phyloP scores from a whole-genome alignment of 2,888 invertebrate genomes.

The Caenorhabditis sulstoni region DNA sequence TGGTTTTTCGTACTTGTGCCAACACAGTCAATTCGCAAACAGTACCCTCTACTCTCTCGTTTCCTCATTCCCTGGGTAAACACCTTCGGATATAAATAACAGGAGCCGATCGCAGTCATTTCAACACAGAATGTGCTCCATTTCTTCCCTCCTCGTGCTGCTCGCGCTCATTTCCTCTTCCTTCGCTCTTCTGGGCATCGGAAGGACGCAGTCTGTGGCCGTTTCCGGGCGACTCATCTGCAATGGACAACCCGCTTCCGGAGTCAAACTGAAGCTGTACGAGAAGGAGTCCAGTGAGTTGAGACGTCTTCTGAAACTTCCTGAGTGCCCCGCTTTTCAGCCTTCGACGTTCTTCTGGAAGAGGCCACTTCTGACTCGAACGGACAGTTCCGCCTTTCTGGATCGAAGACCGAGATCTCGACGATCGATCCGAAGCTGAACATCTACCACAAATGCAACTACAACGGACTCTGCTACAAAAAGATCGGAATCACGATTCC shows the following conservation, averaged over 20 bases:
- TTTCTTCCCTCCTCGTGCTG: slow-evolving; percentile 34
- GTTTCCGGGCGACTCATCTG: slow-evolving; percentile 68
- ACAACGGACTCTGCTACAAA: slow-evolving; percentile 70
- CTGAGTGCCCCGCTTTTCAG: slow-evolving; percentile 40
- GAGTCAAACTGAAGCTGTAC: slow-evolving; percentile 68
- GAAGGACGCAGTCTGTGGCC: slow-evolving; percentile 67
- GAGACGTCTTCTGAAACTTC: background rate
- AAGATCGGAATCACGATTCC: slow-evolving; percentile 72
- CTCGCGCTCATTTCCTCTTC: slow-evolving; percentile 38
- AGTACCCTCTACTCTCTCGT: slow-evolving; percentile 12
- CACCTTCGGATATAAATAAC: slow-evolving; percentile 5
- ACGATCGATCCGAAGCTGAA: slow-evolving; percentile 70
- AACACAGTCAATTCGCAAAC: slow-evolving; percentile 48
- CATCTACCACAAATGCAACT: slow-evolving; percentile 72
- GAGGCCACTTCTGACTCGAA: slow-evolving; percentile 60
- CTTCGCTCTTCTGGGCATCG: slow-evolving; percentile 62
- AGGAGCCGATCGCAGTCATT: background rate
- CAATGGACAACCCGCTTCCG: slow-evolving; percentile 64
- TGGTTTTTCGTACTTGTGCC: slow-evolving; percentile 59
- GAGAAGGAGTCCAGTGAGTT: slow-evolving; percentile 69
- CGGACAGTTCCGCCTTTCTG: slow-evolving; percentile 64
- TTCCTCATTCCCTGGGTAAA: slow-evolving; percentile 31
- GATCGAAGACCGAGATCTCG: slow-evolving; percentile 67
- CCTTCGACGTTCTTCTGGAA: slow-evolving; percentile 63
- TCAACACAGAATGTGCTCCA: slow-evolving; percentile 27